Conservation (phyloP, 2,797 vertebrate species). For the Girardinus metallicus region DNA sequence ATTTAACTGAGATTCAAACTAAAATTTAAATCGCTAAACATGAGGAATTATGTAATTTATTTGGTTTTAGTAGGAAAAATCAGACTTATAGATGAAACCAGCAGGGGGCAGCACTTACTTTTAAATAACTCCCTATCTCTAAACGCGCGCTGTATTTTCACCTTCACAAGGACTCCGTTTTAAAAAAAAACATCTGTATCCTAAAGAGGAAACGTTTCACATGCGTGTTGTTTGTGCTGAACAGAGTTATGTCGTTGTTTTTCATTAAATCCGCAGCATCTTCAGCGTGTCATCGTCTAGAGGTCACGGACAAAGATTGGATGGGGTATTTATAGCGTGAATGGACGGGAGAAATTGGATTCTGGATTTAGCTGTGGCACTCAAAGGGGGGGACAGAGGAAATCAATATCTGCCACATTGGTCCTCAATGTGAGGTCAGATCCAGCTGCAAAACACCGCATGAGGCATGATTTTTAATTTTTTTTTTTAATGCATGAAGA, state of each 20-base stretch:
- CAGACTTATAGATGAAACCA: conserved; percentile 30
- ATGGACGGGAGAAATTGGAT: conserved; percentile 15
- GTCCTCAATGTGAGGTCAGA: conserved; percentile 55
- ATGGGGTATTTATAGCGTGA: conserved; percentile 41
- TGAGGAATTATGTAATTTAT: background rate
- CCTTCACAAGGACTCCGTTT: conserved; percentile 54
- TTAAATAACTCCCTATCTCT: background rate
- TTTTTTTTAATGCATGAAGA: background rate
- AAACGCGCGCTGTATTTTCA: conserved; percentile 31
- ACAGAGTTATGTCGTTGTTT: background rate
- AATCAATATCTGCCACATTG: conserved; percentile 62
- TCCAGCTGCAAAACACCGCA: background rate
- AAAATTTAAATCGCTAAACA: background rate
- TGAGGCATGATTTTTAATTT: background rate
- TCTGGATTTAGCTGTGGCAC: conserved; percentile 42
- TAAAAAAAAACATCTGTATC: conserved; percentile 1
- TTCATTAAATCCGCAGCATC: conserved; percentile 1
- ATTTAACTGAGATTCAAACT: too few relatives aligned
- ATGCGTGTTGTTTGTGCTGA: background rate
- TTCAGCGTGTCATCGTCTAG: conserved; percentile 22
- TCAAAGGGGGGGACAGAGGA: conserved; percentile 1
- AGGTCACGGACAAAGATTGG: conserved; percentile 34
- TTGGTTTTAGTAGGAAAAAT: background rate
- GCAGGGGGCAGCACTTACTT: conserved; percentile 65
- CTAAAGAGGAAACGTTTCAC: background rate